phyloP scores from a whole-genome alignment of 2,113 vertebrate genomes.

The Atrichornis clamosus region DNA sequence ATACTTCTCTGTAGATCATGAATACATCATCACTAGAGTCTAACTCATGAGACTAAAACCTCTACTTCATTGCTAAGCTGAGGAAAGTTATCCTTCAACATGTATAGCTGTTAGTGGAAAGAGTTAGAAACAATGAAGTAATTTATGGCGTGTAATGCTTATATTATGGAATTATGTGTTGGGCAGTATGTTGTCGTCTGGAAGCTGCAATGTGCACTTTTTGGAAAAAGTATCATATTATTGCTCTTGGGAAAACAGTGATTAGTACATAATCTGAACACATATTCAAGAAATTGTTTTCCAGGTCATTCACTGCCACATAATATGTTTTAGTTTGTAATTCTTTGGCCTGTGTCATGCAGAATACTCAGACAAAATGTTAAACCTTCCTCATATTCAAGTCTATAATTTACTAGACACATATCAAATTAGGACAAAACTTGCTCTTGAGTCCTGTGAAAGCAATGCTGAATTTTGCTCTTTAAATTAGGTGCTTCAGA shows the following conservation, averaged over 20 bases:
- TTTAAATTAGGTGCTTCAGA: not conserved
- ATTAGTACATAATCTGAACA: not conserved
- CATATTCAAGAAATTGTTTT: not conserved
- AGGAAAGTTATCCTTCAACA: not conserved
- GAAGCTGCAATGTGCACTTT: not conserved
- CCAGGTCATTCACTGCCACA: not conserved
- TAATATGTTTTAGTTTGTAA: not conserved
- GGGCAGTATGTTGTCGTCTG: not conserved
- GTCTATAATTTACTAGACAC: not conserved
- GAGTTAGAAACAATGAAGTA: not conserved
- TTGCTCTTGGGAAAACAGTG: not conserved
- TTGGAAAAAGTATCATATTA: not conserved
- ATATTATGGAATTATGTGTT: not conserved
- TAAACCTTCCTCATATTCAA: not conserved
- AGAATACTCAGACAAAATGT: not conserved
- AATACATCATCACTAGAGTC: not conserved
- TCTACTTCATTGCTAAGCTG: not conserved
- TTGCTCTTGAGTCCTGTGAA: not conserved
- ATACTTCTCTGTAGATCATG: not conserved
- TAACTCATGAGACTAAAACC: not conserved
- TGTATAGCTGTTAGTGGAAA: not conserved
- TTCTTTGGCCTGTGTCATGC: not conserved
- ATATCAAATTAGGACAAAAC: not conserved
- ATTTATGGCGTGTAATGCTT: not conserved
- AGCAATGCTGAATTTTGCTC: not conserved